A percentile compares a stretch with the other conserved stretches of the same genome.
Evolutionary conservation across 2,888 invertebrate species (phyloP).

Genomic region (Arrhopalites spinosus): DNA sequence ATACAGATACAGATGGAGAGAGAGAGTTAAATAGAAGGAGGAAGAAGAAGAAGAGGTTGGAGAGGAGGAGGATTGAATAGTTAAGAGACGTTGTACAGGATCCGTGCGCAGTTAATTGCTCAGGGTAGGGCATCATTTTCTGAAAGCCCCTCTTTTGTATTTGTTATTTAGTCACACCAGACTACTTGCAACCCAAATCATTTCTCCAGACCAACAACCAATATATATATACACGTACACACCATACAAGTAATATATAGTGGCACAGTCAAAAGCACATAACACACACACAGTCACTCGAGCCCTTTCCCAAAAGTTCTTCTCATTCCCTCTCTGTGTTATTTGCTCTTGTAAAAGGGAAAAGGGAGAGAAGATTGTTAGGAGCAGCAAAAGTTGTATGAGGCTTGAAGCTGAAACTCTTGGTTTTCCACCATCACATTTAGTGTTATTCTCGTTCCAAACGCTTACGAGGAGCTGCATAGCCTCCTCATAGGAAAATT

Average conservation of each 20-base stretch:
- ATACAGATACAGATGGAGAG: neutral
- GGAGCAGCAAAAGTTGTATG: too few relatives aligned
- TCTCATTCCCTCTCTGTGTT: too few relatives aligned
- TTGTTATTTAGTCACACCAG: constrained; percentile 42
- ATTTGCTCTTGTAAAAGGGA: too few relatives aligned
- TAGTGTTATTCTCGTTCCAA: too few relatives aligned
- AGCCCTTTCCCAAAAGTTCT: neutral
- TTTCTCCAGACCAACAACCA: constrained; percentile 24
- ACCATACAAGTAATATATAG: neutral
- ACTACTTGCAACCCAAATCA: constrained; percentile 31
- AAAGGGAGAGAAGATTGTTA: too few relatives aligned
- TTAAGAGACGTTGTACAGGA: constrained; percentile 23
- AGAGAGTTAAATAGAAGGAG: neutral
- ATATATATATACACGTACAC: neutral
- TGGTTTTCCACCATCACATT: too few relatives aligned
- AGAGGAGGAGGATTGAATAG: constrained; percentile 20
- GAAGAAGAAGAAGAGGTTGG: neutral
- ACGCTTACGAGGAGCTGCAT: too few relatives aligned
- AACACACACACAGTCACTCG: neutral
- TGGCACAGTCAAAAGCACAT: neutral
- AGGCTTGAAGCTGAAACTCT: too few relatives aligned
- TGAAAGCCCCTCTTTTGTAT: constrained; percentile 29
- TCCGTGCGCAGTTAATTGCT: constrained; percentile 44
- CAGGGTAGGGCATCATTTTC: constrained; percentile 40
- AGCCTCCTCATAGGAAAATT: too few relatives aligned